These are phyloP conservation scores for Eupeodes latifasciatus DNA, from an alignment of 2,888 invertebrate genomes.

Conservation along the genomic window DNA sequence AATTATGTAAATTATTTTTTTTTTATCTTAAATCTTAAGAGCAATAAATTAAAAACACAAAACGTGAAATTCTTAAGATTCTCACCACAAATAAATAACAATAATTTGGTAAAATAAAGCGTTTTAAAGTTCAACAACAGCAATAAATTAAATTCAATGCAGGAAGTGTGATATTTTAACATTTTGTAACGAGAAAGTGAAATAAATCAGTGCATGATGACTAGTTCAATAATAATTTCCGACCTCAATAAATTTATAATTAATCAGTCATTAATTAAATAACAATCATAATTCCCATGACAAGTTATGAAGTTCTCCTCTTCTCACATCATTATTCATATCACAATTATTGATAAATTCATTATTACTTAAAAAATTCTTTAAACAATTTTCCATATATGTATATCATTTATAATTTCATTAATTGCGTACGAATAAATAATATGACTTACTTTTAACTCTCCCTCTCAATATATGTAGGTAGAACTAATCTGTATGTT, in stretches of 20 bases:
- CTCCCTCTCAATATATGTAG: background rate
- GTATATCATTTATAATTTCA: slow-evolving; percentile 50
- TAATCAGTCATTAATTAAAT: slow-evolving; percentile 30
- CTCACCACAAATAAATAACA: background rate
- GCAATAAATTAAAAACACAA: too few species aligned
- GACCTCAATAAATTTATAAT: background rate
- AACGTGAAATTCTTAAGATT: too few species aligned
- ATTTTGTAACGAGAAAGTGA: background rate
- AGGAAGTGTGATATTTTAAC: background rate
- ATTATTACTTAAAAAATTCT: slow-evolving; percentile 31
- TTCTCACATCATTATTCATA: slow-evolving; percentile 29
- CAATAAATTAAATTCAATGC: background rate
- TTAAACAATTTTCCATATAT: slow-evolving; percentile 44
- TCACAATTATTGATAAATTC: background rate
- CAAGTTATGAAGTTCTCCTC: slow-evolving; percentile 39
- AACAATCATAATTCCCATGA: slow-evolving; percentile 4
- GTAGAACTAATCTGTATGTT: slow-evolving; percentile 2
- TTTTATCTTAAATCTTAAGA: background rate
- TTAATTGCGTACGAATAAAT: slow-evolving; percentile 19
- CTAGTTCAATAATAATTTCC: background rate
- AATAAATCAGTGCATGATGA: background rate
- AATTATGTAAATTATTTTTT: background rate
- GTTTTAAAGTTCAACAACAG: background rate
- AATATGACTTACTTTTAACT: slow-evolving; percentile 21
- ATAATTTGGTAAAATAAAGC: background rate